A percentile compares a stretch with the other conserved stretches of the same genome.
Conservation (phyloP, 2,113 vertebrate species). For the Peromyscus leucopus region DNA sequence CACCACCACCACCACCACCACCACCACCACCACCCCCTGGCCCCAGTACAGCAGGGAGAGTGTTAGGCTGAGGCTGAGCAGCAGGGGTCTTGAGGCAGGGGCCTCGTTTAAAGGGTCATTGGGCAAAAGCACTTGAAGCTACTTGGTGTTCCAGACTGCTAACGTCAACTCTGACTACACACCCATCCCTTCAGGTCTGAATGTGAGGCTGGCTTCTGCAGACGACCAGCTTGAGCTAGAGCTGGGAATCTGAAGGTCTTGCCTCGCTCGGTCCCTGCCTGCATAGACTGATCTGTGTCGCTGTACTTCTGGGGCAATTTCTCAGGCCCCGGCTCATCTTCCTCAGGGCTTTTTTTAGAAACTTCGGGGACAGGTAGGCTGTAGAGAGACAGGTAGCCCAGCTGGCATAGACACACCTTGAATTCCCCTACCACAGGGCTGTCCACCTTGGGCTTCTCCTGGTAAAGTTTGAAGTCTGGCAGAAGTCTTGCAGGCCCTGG, state of each 20-base stretch:
- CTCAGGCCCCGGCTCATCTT: background rate
- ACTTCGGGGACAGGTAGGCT: background rate
- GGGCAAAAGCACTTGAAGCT: background rate
- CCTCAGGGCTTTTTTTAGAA: background rate
- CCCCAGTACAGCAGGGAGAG: no score
- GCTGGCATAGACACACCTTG: constrained; percentile 78
- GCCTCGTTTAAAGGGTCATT: background rate
- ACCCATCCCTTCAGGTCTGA: background rate
- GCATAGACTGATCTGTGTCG: background rate
- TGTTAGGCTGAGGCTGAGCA: background rate
- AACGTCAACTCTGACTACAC: background rate
- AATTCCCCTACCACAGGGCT: constrained; percentile 84
- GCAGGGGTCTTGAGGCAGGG: background rate
- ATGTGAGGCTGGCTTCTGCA: background rate
- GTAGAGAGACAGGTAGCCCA: background rate
- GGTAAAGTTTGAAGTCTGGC: constrained; percentile 86
- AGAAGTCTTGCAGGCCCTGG: constrained; percentile 88
- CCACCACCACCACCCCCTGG: background rate
- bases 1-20: no score
- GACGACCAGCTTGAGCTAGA: background rate
- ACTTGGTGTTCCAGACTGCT: background rate
- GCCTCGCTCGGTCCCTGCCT: background rate
- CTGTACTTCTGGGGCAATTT: background rate
- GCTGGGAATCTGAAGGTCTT: background rate
- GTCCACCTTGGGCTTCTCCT: constrained; percentile 59